These are phyloP conservation scores for Corythaixoides concolor DNA, from an alignment of 2,113 vertebrate species.

Conservation along the genomic window DNA sequence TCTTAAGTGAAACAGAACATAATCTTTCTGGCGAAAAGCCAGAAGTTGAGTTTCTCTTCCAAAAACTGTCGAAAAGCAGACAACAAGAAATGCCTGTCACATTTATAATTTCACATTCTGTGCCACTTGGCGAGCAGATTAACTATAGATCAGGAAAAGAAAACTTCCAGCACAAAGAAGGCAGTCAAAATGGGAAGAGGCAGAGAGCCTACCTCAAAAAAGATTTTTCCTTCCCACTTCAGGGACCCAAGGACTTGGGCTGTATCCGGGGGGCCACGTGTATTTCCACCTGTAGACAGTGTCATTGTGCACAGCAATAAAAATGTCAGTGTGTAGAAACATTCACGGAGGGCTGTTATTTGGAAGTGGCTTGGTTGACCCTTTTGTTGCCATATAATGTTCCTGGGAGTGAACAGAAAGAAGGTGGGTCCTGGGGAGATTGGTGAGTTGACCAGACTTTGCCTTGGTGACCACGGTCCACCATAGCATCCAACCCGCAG, in stretches of 20 bases:
- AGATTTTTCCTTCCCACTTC: background rate
- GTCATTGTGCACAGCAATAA: accelerated
- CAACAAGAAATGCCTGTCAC: conserved; percentile 13
- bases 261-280: accelerated
- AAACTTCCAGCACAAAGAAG: background rate
- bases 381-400: background rate
- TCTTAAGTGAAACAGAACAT: background rate
- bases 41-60: conserved; percentile 12
- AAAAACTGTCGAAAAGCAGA: conserved; percentile 21
- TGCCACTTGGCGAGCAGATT: background rate
- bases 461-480: background rate
- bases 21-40: background rate
- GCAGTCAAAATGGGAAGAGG: background rate
- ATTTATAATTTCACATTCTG: background rate
- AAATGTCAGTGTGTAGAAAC: accelerated
- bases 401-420: background rate
- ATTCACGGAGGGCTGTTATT: accelerated
- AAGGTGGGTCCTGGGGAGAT: background rate
- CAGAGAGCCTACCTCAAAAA: background rate
- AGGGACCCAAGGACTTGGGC: background rate
- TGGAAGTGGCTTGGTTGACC: background rate
- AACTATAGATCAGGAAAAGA: background rate
- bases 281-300: background rate
- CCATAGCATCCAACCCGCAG: accelerated
- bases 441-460: background rate